Conservation (phyloP, 2,113 vertebrate genomes). For the Saccopteryx leptura region DNA sequence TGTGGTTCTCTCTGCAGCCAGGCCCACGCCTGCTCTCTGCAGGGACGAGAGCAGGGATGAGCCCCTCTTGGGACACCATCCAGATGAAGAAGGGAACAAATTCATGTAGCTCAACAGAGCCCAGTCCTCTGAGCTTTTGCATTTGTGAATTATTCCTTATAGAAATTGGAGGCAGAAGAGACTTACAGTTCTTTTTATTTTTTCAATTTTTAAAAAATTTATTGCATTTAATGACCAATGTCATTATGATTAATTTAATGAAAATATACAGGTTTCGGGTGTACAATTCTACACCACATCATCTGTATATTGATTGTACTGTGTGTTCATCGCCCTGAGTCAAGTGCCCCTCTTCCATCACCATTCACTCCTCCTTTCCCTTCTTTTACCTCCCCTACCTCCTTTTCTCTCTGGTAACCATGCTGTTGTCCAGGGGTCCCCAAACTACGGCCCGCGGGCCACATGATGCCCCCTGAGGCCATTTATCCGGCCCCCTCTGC, state of each 20-base stretch:
- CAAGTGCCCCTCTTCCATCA: neutral
- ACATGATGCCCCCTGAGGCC: too few species aligned
- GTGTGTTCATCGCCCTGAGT: neutral
- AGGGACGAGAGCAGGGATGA: neutral
- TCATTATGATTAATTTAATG: neutral
- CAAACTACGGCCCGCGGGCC: too few species aligned
- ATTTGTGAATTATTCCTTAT: neutral
- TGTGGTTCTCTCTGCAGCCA: neutral
- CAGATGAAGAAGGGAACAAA: neutral
- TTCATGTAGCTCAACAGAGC: neutral
- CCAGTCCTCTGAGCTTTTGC: neutral
- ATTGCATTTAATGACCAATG: neutral
- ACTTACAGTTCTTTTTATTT: neutral
- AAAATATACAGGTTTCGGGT: neutral
- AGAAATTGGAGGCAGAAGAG: neutral
- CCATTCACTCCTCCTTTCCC: neutral
- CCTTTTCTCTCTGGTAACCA: neutral
- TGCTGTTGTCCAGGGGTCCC: too few species aligned
- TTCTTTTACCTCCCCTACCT: neutral
- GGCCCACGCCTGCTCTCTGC: neutral
- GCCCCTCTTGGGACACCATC: accelerated
- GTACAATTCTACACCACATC: neutral
- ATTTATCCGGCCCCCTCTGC: too few species aligned
- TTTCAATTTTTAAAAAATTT: neutral
- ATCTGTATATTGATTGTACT: neutral